Evolutionary conservation across 2,113 vertebrate species (phyloP).

Genomic region (Rhodinocichla rosea): DNA sequence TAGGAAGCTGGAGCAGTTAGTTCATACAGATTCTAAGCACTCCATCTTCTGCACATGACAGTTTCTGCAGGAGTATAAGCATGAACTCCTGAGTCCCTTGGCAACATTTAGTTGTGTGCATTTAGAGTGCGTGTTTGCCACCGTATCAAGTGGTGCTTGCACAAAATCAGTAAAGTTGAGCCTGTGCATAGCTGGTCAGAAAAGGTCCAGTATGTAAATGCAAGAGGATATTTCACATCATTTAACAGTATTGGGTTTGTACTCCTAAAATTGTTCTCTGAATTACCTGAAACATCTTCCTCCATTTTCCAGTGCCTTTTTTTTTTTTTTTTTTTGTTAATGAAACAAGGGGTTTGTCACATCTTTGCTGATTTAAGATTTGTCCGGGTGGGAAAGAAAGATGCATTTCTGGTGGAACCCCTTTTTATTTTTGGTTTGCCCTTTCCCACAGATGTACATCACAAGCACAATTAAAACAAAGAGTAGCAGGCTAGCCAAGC

Average conservation of each 20-base stretch:
- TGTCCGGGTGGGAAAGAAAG: not conserved
- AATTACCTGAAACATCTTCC: not conserved
- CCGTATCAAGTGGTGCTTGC: not conserved
- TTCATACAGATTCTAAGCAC: not conserved
- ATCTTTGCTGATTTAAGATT: not conserved
- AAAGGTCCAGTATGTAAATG: not conserved
- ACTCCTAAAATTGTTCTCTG: not conserved
- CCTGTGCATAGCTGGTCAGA: not conserved
- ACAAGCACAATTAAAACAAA: conserved; percentile 98
- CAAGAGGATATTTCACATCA: not conserved
- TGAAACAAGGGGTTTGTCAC: not conserved
- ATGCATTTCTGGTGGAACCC: not conserved
- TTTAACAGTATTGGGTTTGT: not conserved
- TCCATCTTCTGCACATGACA: not conserved
- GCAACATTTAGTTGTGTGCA: not conserved
- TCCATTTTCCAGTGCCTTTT: not conserved
- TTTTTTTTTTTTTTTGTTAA: not conserved
- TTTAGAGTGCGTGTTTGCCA: not conserved
- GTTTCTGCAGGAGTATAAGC: not conserved
- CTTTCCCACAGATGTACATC: conserved; percentile 92
- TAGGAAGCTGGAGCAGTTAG: not conserved
- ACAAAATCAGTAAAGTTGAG: not conserved
- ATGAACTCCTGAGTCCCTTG: not conserved
- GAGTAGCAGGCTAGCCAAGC: conserved; percentile 95
- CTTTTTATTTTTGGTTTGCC: not conserved